Percentiles rank a stretch among this genome's conserved stretches.
Conservation (phyloP, 2,113 vertebrate species). For the Prochilodus magdalenae region DNA sequence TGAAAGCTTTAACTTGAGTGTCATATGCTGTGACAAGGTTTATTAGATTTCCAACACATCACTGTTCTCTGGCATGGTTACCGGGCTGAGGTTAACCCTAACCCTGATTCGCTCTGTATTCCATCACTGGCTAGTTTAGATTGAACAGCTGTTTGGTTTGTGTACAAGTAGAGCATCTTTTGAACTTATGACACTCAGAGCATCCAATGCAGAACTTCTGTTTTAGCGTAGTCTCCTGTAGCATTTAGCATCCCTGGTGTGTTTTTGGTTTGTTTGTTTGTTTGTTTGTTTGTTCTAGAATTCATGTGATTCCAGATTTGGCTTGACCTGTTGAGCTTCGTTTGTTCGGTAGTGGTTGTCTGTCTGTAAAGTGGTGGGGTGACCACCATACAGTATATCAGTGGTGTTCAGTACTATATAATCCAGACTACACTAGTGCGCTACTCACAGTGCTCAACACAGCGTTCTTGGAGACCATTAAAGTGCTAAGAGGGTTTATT, state of each 20-base stretch:
- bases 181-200: conserved; percentile 60
- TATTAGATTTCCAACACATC: conserved; percentile 58
- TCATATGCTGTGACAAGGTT: conserved; percentile 58
- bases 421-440: conserved; percentile 58
- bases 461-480: conserved; percentile 43
- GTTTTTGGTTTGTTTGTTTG: not conserved
- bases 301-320: conserved; percentile 62
- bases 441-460: conserved; percentile 56
- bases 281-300: conserved; percentile 20
- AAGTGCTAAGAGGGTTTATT: conserved; percentile 41
- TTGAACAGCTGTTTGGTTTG: conserved; percentile 55
- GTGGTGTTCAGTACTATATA: conserved; percentile 52
- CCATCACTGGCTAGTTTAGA: conserved; percentile 53
- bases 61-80: conserved; percentile 71
- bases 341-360: conserved; percentile 67
- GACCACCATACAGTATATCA: conserved; percentile 48
- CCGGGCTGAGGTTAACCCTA: conserved; percentile 72
- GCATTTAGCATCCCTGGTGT: conserved; percentile 67
- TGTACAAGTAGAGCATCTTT: conserved; percentile 64
- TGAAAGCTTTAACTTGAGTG: conserved; percentile 74
- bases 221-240: conserved; percentile 65
- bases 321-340: conserved; percentile 61
- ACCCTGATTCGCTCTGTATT: conserved; percentile 54
- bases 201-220: conserved; percentile 49
- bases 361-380: conserved; percentile 56